Percentiles rank a stretch among this genome's conserved stretches.
phyloP scores from a whole-genome alignment of 2,113 vertebrate genomes.

The Catharus minimus region DNA sequence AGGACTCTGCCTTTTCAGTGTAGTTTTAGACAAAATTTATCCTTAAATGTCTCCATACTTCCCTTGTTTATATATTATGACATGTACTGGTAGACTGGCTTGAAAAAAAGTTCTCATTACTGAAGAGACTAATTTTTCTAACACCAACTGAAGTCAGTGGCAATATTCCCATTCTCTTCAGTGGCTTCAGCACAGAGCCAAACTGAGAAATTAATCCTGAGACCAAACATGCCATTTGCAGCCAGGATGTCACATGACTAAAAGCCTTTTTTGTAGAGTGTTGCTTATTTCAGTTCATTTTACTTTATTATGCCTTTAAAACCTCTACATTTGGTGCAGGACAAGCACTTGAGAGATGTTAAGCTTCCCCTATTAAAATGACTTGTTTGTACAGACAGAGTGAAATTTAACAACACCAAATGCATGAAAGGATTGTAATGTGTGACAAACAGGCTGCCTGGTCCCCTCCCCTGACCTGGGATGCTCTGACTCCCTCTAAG shows the following conservation, averaged over 20 bases:
- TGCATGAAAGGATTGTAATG: slow-evolving; percentile 53
- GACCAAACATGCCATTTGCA: not conserved
- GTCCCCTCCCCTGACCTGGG: slow-evolving; percentile 44
- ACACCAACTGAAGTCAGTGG: not conserved
- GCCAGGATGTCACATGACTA: not conserved
- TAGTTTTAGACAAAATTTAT: not conserved
- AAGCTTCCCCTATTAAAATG: slow-evolving; percentile 40
- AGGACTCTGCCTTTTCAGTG: not conserved
- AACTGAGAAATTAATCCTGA: slow-evolving; percentile 24
- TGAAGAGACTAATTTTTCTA: not conserved
- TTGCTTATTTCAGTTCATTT: not conserved
- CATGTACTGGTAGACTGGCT: not conserved
- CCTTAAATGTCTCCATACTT: not conserved
- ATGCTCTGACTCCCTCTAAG: slow-evolving; percentile 30
- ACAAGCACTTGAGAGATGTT: slow-evolving; percentile 18
- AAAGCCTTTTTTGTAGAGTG: not conserved
- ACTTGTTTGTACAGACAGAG: slow-evolving; percentile 46
- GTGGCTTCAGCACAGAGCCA: not conserved
- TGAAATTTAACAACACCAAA: slow-evolving; percentile 51
- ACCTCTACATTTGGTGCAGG: not conserved
- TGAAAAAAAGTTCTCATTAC: not conserved
- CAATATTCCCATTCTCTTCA: not conserved
- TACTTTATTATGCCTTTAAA: not conserved
- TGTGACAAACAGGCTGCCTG: slow-evolving; percentile 55
- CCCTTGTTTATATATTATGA: not conserved